These are phyloP conservation scores for Cephalopholis sonnerati DNA, from an alignment of 2,113 vertebrate species.

Conservation along the genomic window DNA sequence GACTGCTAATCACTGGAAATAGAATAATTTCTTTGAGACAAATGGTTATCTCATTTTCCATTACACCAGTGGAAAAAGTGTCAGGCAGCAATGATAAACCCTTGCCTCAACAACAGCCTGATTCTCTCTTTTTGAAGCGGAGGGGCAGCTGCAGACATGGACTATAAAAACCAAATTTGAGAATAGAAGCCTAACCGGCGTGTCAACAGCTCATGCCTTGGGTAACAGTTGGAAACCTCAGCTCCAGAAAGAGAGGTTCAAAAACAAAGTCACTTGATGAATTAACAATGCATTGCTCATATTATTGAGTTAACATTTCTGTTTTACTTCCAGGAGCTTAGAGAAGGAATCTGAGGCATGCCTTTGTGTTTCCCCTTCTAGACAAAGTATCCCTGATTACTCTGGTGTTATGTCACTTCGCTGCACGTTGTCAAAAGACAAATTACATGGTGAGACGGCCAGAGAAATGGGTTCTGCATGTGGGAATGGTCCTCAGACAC, in stretches of 20 bases:
- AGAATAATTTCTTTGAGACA: conserved; percentile 47
- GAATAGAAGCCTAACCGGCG: conserved; percentile 74
- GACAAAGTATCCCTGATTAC: conserved; percentile 83
- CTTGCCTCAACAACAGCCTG: conserved; percentile 72
- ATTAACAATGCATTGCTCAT: conserved; percentile 69
- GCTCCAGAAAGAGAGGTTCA: conserved; percentile 54
- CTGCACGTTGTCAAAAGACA: conserved; percentile 72
- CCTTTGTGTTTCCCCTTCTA: conserved; percentile 75
- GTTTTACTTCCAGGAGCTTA: conserved; percentile 79
- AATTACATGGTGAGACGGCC: conserved; percentile 63
- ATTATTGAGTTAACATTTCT: conserved; percentile 77
- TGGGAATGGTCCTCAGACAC: conserved; percentile 70
- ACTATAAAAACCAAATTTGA: conserved; percentile 82
- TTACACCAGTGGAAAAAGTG: conserved; percentile 70
- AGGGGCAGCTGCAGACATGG: conserved; percentile 83
- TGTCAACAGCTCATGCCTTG: conserved; percentile 75
- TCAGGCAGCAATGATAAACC: conserved; percentile 67
- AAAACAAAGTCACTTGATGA: conserved; percentile 70
- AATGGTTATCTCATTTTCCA: conserved; percentile 65
- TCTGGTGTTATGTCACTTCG: conserved; percentile 75
- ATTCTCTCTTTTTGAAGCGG: conserved; percentile 78
- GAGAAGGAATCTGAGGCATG: conserved; percentile 73
- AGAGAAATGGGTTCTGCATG: conserved; percentile 70
- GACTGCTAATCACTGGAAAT: conserved; percentile 21
- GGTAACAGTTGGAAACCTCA: conserved; percentile 76